phyloP scores from a whole-genome alignment of 2,113 vertebrate species.

The Bufo gargarizans region DNA sequence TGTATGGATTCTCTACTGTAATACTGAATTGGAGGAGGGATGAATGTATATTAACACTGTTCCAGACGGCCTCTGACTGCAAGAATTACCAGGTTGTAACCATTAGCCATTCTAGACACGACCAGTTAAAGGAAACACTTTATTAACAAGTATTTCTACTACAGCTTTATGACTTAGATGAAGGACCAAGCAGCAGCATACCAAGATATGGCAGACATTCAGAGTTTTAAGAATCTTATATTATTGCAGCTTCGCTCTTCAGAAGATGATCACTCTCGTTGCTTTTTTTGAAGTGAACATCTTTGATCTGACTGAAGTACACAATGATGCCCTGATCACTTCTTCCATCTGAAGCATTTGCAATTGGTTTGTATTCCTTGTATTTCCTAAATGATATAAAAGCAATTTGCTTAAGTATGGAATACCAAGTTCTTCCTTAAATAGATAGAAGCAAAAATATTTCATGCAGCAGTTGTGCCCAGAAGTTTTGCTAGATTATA shows the following conservation, averaged over 20 bases:
- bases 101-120: too few species aligned
- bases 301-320: conserved; percentile 74
- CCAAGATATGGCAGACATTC: background rate
- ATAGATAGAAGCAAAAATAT: too few species aligned
- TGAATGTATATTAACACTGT: too few species aligned
- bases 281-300: conserved; percentile 71
- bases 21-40: too few species aligned
- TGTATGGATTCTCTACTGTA: too few species aligned
- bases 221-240: conserved; percentile 62
- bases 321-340: conserved; percentile 62
- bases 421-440: too few species aligned
- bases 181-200: background rate
- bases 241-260: conserved; percentile 68
- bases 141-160: background rate
- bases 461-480: too few species aligned
- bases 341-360: conserved; percentile 60
- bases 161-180: background rate
- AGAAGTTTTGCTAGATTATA: too few species aligned
- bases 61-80: too few species aligned
- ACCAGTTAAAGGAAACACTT: background rate
- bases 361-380: conserved; percentile 84
- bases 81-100: too few species aligned
- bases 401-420: background rate
- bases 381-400: conserved; percentile 78
- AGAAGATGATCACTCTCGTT: conserved; percentile 85